phyloP scores from a whole-genome alignment of 2,888 invertebrate genomes.

The Meganola albula region DNA sequence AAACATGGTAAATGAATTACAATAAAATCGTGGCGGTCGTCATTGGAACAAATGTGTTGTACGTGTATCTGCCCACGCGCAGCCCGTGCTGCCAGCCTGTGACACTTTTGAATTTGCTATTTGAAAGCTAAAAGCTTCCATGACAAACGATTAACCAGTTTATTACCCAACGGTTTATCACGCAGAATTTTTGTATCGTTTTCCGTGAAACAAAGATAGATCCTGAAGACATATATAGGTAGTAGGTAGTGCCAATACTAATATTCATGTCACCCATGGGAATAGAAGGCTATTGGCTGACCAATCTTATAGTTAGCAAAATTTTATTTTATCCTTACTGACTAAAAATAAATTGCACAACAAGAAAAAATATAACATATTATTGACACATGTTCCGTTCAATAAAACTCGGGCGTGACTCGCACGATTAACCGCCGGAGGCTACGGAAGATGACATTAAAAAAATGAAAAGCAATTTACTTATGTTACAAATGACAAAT shows the following conservation, averaged over 20 bases:
- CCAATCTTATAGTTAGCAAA: too few relatives aligned
- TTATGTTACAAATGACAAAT: constrained; percentile 40
- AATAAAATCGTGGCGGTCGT: constrained; percentile 63
- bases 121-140: constrained; percentile 10
- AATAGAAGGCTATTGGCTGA: too few relatives aligned
- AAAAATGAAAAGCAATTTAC: constrained; percentile 42
- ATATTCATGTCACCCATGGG: too few relatives aligned
- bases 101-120: constrained; percentile 25
- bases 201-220: too few relatives aligned
- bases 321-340: too few relatives aligned
- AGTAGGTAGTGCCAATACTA: too few relatives aligned
- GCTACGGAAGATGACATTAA: constrained; percentile 47
- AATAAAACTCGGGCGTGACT: constrained; percentile 15
- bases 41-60: constrained; percentile 67
- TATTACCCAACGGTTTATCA: too few relatives aligned
- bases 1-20: constrained; percentile 71
- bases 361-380: too few relatives aligned
- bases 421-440: constrained; percentile 28
- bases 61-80: constrained; percentile 61
- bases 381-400: constrained; percentile 10
- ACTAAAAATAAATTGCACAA: too few relatives aligned
- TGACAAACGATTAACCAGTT: constrained; percentile 12
- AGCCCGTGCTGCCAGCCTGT: constrained; percentile 26
- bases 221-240: too few relatives aligned
- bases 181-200: too few relatives aligned